These are phyloP conservation scores for Xenopus borealis DNA, from an alignment of 2,113 vertebrate species.

Conservation along the genomic window DNA sequence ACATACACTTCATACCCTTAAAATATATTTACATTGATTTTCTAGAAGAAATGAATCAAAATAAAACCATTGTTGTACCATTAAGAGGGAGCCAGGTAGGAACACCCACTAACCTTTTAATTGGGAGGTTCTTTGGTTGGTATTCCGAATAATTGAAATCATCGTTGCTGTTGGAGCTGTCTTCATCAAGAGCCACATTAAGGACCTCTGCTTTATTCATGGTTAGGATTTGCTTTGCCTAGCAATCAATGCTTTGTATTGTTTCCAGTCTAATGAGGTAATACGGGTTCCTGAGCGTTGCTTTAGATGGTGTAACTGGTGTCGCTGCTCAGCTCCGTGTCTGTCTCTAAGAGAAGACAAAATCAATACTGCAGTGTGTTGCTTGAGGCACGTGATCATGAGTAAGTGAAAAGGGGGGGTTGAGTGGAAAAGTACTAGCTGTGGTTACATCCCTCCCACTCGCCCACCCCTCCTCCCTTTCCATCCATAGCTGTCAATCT, in stretches of 20 bases:
- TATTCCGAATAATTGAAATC: slow-evolving; percentile 75
- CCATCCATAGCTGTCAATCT: slow-evolving; percentile 7
- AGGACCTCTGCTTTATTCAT: slow-evolving; percentile 82
- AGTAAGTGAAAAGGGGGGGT: slow-evolving; percentile 50
- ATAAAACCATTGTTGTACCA: too few relatives aligned
- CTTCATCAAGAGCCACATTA: slow-evolving; percentile 76
- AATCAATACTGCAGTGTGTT: slow-evolving; percentile 43
- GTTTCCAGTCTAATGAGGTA: slow-evolving; percentile 18
- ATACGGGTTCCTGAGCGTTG: neutral
- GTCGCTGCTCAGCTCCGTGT: slow-evolving; percentile 39
- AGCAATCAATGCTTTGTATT: slow-evolving; percentile 13
- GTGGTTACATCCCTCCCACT: slow-evolving; percentile 11
- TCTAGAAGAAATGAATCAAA: too few relatives aligned
- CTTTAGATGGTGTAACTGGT: slow-evolving; percentile 24
- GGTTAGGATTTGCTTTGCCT: slow-evolving; percentile 34
- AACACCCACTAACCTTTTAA: slow-evolving; percentile 69
- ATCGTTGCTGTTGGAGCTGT: slow-evolving; percentile 85
- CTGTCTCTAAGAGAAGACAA: slow-evolving; percentile 50
- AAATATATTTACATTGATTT: too few relatives aligned
- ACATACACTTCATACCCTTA: too few relatives aligned
- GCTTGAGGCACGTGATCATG: slow-evolving; percentile 8
- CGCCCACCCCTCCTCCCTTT: neutral
- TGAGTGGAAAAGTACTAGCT: slow-evolving; percentile 59
- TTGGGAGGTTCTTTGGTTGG: slow-evolving; percentile 69
- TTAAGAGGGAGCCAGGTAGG: too few relatives aligned